A percentile compares a stretch with the other conserved stretches of the same genome.
These are phyloP conservation scores for Stichopus horrens DNA, from an alignment of 53 echinoderm and acorn worm genomes.

Conservation along the genomic window DNA sequence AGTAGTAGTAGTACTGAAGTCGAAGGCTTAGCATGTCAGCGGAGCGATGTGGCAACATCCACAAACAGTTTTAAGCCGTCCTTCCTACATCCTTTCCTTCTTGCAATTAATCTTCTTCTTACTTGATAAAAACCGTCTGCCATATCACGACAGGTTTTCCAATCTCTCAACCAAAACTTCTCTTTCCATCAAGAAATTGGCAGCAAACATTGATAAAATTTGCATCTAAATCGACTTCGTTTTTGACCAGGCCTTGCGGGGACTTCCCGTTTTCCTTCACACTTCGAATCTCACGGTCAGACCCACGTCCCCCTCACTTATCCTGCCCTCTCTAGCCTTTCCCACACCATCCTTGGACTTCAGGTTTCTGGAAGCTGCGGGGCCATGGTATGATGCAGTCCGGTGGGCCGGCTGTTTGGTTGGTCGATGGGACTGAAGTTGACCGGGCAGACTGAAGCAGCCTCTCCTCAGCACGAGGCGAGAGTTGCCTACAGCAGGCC, in stretches of 20 bases:
- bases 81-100: too few species aligned
- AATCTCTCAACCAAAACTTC: not conserved
- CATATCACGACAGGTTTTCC: too few species aligned
- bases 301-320: slow-evolving; percentile 40
- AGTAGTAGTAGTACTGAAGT: too few species aligned
- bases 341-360: not conserved
- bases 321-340: not conserved
- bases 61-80: too few species aligned
- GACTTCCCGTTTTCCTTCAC: not conserved
- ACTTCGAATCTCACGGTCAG: slow-evolving; percentile 31
- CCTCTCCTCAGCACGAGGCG: slow-evolving; percentile 85
- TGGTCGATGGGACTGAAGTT: slow-evolving; percentile 63
- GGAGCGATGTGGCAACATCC: too few species aligned
- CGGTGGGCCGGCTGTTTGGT: slow-evolving; percentile 74
- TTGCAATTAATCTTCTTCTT: too few species aligned
- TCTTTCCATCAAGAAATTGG: not conserved
- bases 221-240: not conserved
- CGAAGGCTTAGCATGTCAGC: too few species aligned
- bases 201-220: not conserved
- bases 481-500: slow-evolving; percentile 83
- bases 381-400: slow-evolving; percentile 73
- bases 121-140: too few species aligned
- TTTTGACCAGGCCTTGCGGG: not conserved
- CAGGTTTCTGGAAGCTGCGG: not conserved
- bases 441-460: slow-evolving; percentile 90